These are phyloP conservation scores for Zeuzera pyrina DNA, from an alignment of 2,888 invertebrate species.

Conservation along the genomic window DNA sequence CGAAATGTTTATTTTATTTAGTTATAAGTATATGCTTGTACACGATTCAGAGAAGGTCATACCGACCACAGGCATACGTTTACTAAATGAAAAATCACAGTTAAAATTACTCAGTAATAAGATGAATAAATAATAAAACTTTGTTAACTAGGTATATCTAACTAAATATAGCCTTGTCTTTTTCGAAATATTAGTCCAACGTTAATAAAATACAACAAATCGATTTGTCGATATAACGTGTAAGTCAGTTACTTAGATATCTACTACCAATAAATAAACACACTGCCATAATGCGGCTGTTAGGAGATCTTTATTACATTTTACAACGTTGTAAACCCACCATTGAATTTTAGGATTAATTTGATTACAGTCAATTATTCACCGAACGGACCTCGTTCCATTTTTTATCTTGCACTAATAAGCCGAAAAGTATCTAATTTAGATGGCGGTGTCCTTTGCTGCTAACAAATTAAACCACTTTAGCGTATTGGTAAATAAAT, in stretches of 20 bases:
- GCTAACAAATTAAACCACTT: conserved; percentile 70
- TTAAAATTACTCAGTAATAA: too few species aligned
- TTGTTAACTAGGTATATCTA: too few species aligned
- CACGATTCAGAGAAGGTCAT: too few species aligned
- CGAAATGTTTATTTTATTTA: too few species aligned
- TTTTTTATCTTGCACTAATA: conserved; percentile 66
- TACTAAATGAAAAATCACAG: too few species aligned
- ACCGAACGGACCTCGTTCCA: conserved; percentile 56
- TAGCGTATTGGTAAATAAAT: conserved; percentile 65
- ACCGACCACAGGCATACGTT: too few species aligned
- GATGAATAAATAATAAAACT: too few species aligned
- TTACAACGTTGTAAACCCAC: conserved; percentile 70
- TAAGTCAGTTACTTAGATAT: conserved; percentile 3
- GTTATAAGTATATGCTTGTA: too few species aligned
- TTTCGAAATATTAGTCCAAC: too few species aligned
- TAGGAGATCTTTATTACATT: conserved; percentile 66
- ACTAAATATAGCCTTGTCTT: too few species aligned
- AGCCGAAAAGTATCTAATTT: conserved; percentile 70
- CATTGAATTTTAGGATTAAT: conserved; percentile 72
- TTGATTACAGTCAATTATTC: conserved; percentile 73
- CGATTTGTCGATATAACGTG: conserved; percentile 4
- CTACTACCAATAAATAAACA: conserved; percentile 27
- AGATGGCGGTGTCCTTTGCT: conserved; percentile 67
- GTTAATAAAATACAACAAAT: too few species aligned
- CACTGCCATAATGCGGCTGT: conserved; percentile 54